Base-by-base conservation (phyloP, 2,888 invertebrate species). In the Omphaloscelis lunosa region DNA sequence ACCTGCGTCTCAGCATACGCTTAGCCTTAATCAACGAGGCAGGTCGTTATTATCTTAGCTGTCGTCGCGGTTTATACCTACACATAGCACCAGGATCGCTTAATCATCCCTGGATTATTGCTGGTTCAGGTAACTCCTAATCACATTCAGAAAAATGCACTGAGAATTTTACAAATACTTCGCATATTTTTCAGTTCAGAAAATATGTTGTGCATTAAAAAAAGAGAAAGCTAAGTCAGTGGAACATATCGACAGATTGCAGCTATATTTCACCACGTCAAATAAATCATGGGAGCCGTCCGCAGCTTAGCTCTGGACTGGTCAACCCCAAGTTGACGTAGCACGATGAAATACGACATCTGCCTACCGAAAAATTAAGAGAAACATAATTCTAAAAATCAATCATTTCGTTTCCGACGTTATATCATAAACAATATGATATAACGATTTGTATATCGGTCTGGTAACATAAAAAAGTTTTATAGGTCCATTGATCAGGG, bases 251-350 rank as follows among this genome's bases (percentile, higher is more conserved):
- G 88, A 85, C 58, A 82, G 63, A 77, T 73, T 75, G 73, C 71
- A 79, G 72, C 62, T n/a, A 77, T 82, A 86, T 75, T 75, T 80
- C 74, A 78, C 27, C 45, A 65, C 48, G 56, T 67, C 75, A 61
- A 17, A 85, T 87, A 85, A 81, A 85, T 85, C 86, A 85, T 72
- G 20, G 56, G 1, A 61, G 66, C 67, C 48, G 62, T 72, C 73
- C 71, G 34, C 68, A 63, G 69, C 83, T 77, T 58, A 81, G 62
- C 62, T 69, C 29, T 66, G 39, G 7, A 48, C 67, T 73, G 73
- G 65, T 75, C 73, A 70, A 72, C 68, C 80, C 62, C 58, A 74
- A 76, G 53, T 81, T 81, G 75, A 75, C 59, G 34, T 56, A 74
- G n/a, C 27, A 45, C 45, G 23, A 39, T 70, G 62, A 87, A 77